phyloP scores from a whole-genome alignment of 2,888 invertebrate genomes.

The Heliothis peltigera region DNA sequence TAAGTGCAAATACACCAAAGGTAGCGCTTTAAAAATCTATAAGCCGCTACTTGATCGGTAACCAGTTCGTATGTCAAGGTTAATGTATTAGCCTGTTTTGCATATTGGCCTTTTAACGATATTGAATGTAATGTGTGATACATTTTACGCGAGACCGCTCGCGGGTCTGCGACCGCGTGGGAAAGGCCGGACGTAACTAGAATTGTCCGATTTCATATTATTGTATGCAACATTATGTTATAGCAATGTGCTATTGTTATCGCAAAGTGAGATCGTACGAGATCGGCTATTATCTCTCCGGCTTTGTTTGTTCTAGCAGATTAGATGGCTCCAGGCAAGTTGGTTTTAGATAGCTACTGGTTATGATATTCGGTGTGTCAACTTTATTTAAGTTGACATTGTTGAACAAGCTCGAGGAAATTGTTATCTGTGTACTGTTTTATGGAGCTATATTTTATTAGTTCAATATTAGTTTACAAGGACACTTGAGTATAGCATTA shows the following conservation, averaged over 20 bases:
- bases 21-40: constrained; percentile 36
- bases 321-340: constrained; percentile 50
- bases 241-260: constrained; percentile 55
- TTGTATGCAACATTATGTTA: constrained; percentile 60
- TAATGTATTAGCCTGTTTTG: constrained; percentile 76
- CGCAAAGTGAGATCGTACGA: constrained; percentile 50
- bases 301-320: constrained; percentile 53
- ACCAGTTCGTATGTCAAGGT: constrained; percentile 81
- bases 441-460: constrained; percentile 17
- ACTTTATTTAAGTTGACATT: constrained; percentile 45
- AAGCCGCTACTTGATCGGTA: constrained; percentile 57
- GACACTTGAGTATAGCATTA: too few species aligned
- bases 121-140: constrained; percentile 68
- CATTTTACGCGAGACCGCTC: constrained; percentile 68
- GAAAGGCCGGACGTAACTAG: constrained; percentile 73
- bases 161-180: constrained; percentile 82
- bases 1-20: constrained; percentile 25
- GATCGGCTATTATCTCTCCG: constrained; percentile 51
- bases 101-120: constrained; percentile 82
- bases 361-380: constrained; percentile 45
- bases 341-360: constrained; percentile 54
- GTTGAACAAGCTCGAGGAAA: constrained; percentile 38
- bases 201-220: constrained; percentile 66
- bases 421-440: constrained; percentile 34
- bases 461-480: background rate